Base-by-base conservation (phyloP, 2,888 invertebrate species). In the Horisme vitalbata region DNA sequence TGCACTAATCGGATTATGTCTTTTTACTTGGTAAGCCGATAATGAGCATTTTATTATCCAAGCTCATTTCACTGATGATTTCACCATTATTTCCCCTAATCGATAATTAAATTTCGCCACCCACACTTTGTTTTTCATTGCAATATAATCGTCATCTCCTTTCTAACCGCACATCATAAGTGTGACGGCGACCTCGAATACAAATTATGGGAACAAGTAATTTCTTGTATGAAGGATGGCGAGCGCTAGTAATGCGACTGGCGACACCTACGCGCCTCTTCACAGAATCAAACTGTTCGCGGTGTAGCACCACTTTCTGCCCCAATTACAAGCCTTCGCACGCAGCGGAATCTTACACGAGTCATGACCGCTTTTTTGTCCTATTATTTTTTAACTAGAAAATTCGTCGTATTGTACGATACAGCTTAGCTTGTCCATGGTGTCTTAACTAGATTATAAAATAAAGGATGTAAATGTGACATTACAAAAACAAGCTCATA, bases 111-210 rank as follows among this genome's bases (percentile, higher is more conserved):
- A 69, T 68, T 67, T 59, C 55, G 57, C 73, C 81, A 70, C 84
- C 85, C 81, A 85, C 85, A 64, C 68, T 70, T 57, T 64, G 73
- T 79, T 81, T 73, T 67, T 70, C 62, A 71, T 74, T 59, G 68
- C 71, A 75, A 70, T 75, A 79, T 80, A 83, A 83, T 84, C 83
- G 79, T 75, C 71, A 70, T 78, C 79, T 79, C 86, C 84, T 87
- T 87, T 88, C 88, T 87, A 87, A 88, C 84, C 78, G 65, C 74
- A 47, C 41, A 73, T 78, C 71, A 74, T 70, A 84, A 83, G 82
- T 86, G 81, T 83, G 80, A 80, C 86, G 72, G 67, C 77, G 85
- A 81, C 88, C 88, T 80, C 84, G 83, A 87, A 85, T 81, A 76
- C 66, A 83, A 86, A 83, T 84, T 83, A 89, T 86, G 82, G 81